phyloP scores from a whole-genome alignment of 2,113 vertebrate genomes.

The Mesocricetus auratus region DNA sequence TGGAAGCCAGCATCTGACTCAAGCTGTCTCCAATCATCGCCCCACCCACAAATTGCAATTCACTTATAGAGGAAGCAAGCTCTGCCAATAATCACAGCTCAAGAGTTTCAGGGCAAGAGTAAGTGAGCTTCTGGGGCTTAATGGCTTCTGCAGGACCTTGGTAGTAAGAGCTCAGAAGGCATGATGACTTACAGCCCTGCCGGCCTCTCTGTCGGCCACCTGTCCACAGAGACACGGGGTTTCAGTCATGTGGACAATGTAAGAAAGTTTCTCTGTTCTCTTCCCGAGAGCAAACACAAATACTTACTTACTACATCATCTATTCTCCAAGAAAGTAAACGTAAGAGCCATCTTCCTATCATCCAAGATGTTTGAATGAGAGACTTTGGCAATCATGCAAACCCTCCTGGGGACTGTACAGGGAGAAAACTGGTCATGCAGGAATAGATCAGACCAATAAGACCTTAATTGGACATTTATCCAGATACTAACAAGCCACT shows the following conservation, averaged over 20 bases:
- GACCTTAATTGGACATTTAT: background rate
- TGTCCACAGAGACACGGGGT: background rate
- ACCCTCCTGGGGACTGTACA: background rate
- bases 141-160: constrained; percentile 71
- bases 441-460: background rate
- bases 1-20: constrained; percentile 37
- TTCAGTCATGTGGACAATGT: background rate
- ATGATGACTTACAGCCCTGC: constrained; percentile 59
- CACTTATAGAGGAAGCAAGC: constrained; percentile 69
- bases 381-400: background rate
- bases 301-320: too few relatives aligned
- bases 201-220: constrained; percentile 44
- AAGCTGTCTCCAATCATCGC: constrained; percentile 54
- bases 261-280: constrained; percentile 48
- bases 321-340: background rate
- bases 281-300: constrained; percentile 15
- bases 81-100: constrained; percentile 70
- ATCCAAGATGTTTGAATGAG: background rate
- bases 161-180: constrained; percentile 64
- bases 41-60: constrained; percentile 34
- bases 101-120: constrained; percentile 2
- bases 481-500: background rate
- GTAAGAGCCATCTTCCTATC: background rate
- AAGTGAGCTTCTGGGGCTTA: constrained; percentile 56
- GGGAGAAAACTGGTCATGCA: background rate